Percentiles rank a stretch among this genome's conserved stretches.
Evolutionary conservation across 1,140 invertebrate species (phyloP).

Genomic region (Temnothorax longispinosus): DNA sequence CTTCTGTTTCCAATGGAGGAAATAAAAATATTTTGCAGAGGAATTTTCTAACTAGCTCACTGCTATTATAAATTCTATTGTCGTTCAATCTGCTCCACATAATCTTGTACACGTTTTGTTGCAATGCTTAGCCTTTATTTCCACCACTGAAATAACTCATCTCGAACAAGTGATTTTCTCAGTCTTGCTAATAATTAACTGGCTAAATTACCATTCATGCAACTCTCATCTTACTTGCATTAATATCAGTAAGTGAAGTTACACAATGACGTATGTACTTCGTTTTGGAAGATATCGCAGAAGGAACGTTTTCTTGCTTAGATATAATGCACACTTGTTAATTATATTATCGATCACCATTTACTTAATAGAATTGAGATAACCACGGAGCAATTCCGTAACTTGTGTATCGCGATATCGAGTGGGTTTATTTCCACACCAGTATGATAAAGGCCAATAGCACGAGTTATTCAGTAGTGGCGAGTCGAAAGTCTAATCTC

Average conservation of each 20-base stretch:
- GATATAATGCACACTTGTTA: not conserved
- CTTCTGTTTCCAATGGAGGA: not conserved
- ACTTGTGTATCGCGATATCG: slow-evolving; percentile 15
- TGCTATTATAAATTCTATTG: not conserved
- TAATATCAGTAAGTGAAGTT: not conserved
- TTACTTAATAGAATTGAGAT: slow-evolving; percentile 39
- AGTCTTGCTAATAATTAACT: not conserved
- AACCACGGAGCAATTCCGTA: not conserved
- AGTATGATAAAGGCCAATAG: slow-evolving; percentile 18
- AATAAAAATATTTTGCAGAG: not conserved
- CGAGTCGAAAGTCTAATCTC: slow-evolving; percentile 53
- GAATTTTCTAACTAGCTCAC: not conserved
- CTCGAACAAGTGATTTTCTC: not conserved
- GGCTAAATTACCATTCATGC: not conserved
- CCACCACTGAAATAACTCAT: not conserved
- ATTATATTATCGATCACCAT: slow-evolving; percentile 3
- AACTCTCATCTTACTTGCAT: not conserved
- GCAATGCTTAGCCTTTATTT: not conserved
- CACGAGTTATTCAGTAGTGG: not conserved
- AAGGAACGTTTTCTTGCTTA: not conserved
- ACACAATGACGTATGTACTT: too few species aligned
- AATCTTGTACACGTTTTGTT: not conserved
- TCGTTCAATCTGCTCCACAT: not conserved
- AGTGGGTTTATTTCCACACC: slow-evolving; percentile 3
- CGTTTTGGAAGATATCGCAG: not conserved